Base-by-base conservation (phyloP, 2,888 invertebrate genomes). In the Mesorhabditis sp. region DNA sequence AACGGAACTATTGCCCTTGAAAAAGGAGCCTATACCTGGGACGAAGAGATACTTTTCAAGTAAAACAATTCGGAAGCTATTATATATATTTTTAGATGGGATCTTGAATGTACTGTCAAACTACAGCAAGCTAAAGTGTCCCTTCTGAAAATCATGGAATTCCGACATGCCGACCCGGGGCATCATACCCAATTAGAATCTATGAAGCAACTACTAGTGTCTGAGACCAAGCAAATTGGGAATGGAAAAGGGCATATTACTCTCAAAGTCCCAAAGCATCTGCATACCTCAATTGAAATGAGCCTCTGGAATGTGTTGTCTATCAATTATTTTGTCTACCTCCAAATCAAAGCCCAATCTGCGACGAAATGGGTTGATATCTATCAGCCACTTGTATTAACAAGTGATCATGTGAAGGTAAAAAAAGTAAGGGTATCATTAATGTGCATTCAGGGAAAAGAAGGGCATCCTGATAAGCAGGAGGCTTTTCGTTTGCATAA, bases 1-100 rank as follows among this genome's bases (percentile, higher is more conserved):
- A 79, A 79, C 65, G 80, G 80, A 2, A 70, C 74, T 63, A 71
- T 81, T 41, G 72, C 63, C 68, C 66, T 75, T n/a, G 77, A 81
- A 5, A 81, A 79, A 63, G 70, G 70, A 4, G 78, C 77, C 5
- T 81, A 72, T 67, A 63, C 72, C 10, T 70, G 68, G 4, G 76
- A 76, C 5, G 81, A 81, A 43, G 69, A 72, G n/a, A 73, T 80
- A 44, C 43, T 62, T 15, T 74, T 77, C 1, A n/a, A 62, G 28
- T 28, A 28, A 28, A 28, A 28, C 28, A 28, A 28, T 28, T 28
- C 28, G 28, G 28, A 28, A 28, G 28, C 1, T 28, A 28, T 28
- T 28, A 28, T 50, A 50, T 50, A 10, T 13, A 50, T 50, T 13
- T 50, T n/a, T 50, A 50, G 58, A 50, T 50, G 58, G 58, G 58